Evolutionary conservation across 92 coral and sea anemone genomes (phyloP), one percentile per base, ranked within the genome.

Genomic region (Porites divaricata): DNA sequence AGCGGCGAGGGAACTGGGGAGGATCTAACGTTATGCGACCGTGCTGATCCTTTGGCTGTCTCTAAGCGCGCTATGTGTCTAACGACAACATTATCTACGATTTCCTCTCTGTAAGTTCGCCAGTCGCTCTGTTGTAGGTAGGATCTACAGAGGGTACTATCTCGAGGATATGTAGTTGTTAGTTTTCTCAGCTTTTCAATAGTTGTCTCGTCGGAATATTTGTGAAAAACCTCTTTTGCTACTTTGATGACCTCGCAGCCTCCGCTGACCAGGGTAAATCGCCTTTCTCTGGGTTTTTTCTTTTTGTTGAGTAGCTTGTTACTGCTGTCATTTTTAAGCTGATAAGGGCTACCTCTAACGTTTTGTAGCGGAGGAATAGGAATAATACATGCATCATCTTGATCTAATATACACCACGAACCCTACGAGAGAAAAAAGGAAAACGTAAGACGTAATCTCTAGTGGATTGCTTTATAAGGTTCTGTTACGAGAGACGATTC

Each of bases 241-340:
- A 96, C 90, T 70, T 91, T 92, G 54, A 96, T 89, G 24, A 96
- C 88, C 70, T 92, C 95, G 80, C 99, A 96, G 21, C 99, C 99
- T 19, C 87, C 80, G 83, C 99, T 96, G 77, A 95, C 81, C 52
- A 96, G 84, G 48, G 84, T 81, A 45, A 96, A 88, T 22, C 88
- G 92, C 61, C 99, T 86, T 14, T 79, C 80, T 51, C 80, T 77
- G 25, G 79, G 66, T 76, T 86, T 76, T 8, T 70, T 70, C 73
- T 72, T 14, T 66, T 66, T 51, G 41, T 59, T 20, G 10, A 61
- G 19, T 4, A 14, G 76, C 8, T 65, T 67, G 22, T 67, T 70
- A 19, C 10, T 19, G 1, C 83, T 52, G 22, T 65, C 77, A 28
- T 28, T 16, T 13, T 82, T 25, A 62, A 10, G 11, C 72, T 81